A percentile compares a stretch with the other conserved stretches of the same genome.
Conservation (phyloP, 2,113 vertebrate species). For the Silurus glanis region DNA sequence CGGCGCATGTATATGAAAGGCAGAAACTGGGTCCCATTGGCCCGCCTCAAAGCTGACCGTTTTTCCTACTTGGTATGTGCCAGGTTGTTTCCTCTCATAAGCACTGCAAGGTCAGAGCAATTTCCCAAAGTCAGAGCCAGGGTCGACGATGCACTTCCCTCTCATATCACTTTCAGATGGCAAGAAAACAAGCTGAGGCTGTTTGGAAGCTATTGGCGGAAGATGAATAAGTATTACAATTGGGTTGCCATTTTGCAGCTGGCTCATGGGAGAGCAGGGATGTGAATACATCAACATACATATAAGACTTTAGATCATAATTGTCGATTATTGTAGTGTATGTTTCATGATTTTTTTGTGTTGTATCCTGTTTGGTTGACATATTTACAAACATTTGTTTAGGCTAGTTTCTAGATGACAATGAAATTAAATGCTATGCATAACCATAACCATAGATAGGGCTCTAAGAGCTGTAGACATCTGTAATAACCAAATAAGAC, state of each 20-base stretch:
- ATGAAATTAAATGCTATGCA: neutral
- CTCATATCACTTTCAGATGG: conserved; percentile 70
- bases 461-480: neutral
- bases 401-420: neutral
- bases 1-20: conserved; percentile 53
- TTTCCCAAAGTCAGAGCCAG: conserved; percentile 71
- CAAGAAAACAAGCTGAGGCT: conserved; percentile 61
- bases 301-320: neutral
- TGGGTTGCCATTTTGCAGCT: neutral
- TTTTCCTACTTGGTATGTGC: conserved; percentile 60
- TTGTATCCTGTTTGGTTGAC: neutral
- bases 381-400: neutral
- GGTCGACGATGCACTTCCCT: conserved; percentile 69
- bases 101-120: conserved; percentile 69
- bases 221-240: conserved; percentile 29
- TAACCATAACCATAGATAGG: neutral
- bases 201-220: conserved; percentile 62
- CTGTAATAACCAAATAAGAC: neutral
- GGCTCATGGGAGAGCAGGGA: neutral
- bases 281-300: neutral
- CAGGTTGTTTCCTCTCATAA: conserved; percentile 71
- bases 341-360: neutral
- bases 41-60: conserved; percentile 63
- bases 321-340: neutral
- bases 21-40: conserved; percentile 40